phyloP scores from a whole-genome alignment of 1,140 invertebrate genomes.

The Yoshiicerus persimilis region DNA sequence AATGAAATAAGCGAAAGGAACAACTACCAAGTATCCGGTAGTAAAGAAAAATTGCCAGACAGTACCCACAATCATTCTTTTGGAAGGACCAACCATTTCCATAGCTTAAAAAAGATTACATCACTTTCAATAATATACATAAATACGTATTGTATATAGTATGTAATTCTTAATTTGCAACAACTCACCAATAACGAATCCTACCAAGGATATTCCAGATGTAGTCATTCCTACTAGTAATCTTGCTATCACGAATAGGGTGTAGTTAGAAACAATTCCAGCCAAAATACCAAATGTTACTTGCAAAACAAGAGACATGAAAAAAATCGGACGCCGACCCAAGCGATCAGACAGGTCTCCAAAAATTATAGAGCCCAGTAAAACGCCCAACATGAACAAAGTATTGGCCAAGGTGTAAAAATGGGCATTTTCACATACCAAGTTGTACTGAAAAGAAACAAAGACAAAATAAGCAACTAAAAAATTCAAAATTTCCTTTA shows the following conservation, averaged over 20 bases:
- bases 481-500: neutral
- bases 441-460: slow-evolving; percentile 65
- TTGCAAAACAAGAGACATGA: slow-evolving; percentile 69
- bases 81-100: slow-evolving; percentile 78
- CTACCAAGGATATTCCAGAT: slow-evolving; percentile 73
- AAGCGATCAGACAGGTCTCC: slow-evolving; percentile 74
- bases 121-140: no score
- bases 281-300: slow-evolving; percentile 67
- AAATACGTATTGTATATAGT: no score
- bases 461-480: neutral
- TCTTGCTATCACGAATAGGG: slow-evolving; percentile 66
- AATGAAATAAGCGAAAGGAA: slow-evolving; percentile 70
- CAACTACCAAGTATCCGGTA: slow-evolving; percentile 70
- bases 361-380: slow-evolving; percentile 75
- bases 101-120: slow-evolving; percentile 60
- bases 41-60: slow-evolving; percentile 78
- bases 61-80: slow-evolving; percentile 72
- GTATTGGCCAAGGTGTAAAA: slow-evolving; percentile 67
- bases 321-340: slow-evolving; percentile 73
- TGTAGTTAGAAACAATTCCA: slow-evolving; percentile 67
- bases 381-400: slow-evolving; percentile 78
- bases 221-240: slow-evolving; percentile 71
- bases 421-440: slow-evolving; percentile 67
- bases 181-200: slow-evolving; percentile 73
- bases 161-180: neutral